phyloP scores from a whole-genome alignment of 2,113 vertebrate genomes.

The Muscicapa adusta region DNA sequence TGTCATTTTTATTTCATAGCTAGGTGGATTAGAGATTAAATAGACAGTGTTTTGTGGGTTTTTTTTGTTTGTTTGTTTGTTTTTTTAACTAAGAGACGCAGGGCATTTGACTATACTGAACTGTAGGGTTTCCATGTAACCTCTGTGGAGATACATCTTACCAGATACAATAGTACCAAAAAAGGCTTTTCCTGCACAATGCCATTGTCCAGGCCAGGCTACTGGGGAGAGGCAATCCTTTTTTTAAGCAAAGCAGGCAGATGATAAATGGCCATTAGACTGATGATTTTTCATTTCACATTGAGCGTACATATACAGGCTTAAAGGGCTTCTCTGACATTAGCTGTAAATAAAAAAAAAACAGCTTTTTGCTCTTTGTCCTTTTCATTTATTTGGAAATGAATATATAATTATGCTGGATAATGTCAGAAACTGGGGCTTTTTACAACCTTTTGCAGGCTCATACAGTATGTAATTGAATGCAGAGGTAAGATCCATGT shows the following conservation, averaged over 20 bases:
- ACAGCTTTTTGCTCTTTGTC: background rate
- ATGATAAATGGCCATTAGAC: background rate
- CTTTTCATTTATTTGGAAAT: background rate
- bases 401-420: background rate
- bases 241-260: background rate
- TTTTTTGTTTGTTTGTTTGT: background rate
- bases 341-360: background rate
- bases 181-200: background rate
- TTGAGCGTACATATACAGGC: background rate
- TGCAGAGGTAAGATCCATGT: background rate
- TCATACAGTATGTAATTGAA: background rate
- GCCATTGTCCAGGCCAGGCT: background rate
- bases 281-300: background rate
- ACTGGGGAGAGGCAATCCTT: background rate
- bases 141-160: no score
- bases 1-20: conserved; percentile 7
- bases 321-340: background rate
- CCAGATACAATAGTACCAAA: background rate
- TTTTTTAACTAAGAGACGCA: background rate
- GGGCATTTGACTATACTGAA: background rate
- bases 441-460: background rate
- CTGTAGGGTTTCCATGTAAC: background rate
- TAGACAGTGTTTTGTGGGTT: background rate
- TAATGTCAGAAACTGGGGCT: background rate
- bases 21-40: background rate